phyloP scores from a whole-genome alignment of 2,797 vertebrate genomes.

The Neosalanx taihuensis region DNA sequence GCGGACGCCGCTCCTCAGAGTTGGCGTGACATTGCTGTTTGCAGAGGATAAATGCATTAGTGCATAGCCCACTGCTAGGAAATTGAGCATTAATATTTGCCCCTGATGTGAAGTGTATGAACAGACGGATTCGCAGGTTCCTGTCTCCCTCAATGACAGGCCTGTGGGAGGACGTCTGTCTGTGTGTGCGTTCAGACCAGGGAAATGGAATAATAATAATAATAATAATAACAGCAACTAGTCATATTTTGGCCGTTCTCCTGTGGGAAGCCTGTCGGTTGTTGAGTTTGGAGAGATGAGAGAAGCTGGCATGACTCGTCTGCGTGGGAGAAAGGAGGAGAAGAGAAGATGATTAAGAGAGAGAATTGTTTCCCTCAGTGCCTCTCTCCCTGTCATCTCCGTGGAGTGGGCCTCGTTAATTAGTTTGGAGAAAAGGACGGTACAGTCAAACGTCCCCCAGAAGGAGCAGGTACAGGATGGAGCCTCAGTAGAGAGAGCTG shows the following conservation, averaged over 20 bases:
- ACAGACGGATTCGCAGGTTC: slow-evolving; percentile 63
- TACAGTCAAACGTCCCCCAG: slow-evolving; percentile 2
- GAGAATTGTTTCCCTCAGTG: slow-evolving; percentile 41
- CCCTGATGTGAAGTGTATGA: slow-evolving; percentile 72
- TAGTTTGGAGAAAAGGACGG: slow-evolving; percentile 49
- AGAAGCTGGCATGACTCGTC: slow-evolving; percentile 44
- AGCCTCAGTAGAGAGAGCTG: too few species aligned
- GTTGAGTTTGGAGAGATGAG: slow-evolving; percentile 46
- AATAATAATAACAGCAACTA: slow-evolving; percentile 28
- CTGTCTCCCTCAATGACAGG: slow-evolving; percentile 58
- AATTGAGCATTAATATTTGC: slow-evolving; percentile 75
- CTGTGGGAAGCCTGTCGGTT: slow-evolving; percentile 55
- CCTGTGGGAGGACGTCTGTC: slow-evolving; percentile 43
- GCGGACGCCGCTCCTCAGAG: slow-evolving; percentile 66
- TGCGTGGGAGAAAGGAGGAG: slow-evolving; percentile 46
- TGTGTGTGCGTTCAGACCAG: slow-evolving; percentile 14
- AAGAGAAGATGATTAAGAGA: slow-evolving; percentile 36
- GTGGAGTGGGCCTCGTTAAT: slow-evolving; percentile 42
- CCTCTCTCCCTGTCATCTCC: slow-evolving; percentile 7
- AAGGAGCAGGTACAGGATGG: too few species aligned
- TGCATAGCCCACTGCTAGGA: slow-evolving; percentile 68
- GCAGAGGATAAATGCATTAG: slow-evolving; percentile 75
- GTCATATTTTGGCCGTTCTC: slow-evolving; percentile 61
- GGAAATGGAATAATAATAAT: slow-evolving; percentile 53
- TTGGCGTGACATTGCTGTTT: slow-evolving; percentile 76